These are phyloP conservation scores for Drosophila leontia DNA, from an alignment of 1,140 invertebrate species.

Conservation along the genomic window DNA sequence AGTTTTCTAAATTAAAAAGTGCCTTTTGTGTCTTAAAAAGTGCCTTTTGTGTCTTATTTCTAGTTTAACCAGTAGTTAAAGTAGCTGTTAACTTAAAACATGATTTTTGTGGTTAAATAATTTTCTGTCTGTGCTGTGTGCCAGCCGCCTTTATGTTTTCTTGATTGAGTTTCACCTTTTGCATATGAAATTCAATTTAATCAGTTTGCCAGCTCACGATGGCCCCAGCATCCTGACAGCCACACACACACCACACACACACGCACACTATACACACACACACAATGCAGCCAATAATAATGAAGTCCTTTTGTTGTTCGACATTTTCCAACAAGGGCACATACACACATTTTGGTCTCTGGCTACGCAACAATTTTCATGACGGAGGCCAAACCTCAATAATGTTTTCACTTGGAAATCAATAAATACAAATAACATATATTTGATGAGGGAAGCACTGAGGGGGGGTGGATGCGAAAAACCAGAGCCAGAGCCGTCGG, in stretches of 20 bases:
- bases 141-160: slow-evolving; percentile 72
- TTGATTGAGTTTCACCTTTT: slow-evolving; percentile 83
- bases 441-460: slow-evolving; percentile 27
- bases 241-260: slow-evolving; percentile 19
- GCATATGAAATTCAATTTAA: slow-evolving; percentile 84
- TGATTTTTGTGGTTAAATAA: no score
- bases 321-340: slow-evolving; percentile 60
- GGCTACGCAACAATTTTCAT: slow-evolving; percentile 52
- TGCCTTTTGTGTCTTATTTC: no score
- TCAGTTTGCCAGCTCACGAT: slow-evolving; percentile 74
- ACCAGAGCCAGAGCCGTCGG: slow-evolving; percentile 26
- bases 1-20: no score
- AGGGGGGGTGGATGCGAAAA: slow-evolving; percentile 3
- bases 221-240: slow-evolving; percentile 30
- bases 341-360: slow-evolving; percentile 60
- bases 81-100: no score
- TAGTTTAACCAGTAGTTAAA: no score
- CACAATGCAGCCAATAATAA: slow-evolving; percentile 78
- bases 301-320: slow-evolving; percentile 80
- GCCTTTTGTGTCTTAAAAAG: no score
- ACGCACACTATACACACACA: slow-evolving; percentile 18
- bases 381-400: slow-evolving; percentile 61
- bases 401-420: slow-evolving; percentile 82
- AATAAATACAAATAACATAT: slow-evolving; percentile 82
- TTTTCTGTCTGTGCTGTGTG: slow-evolving; percentile 8